Percentiles rank a stretch among this genome's conserved stretches.
phyloP scores from a whole-genome alignment of 2,888 invertebrate species.

The Neuroscelio doddi region DNA sequence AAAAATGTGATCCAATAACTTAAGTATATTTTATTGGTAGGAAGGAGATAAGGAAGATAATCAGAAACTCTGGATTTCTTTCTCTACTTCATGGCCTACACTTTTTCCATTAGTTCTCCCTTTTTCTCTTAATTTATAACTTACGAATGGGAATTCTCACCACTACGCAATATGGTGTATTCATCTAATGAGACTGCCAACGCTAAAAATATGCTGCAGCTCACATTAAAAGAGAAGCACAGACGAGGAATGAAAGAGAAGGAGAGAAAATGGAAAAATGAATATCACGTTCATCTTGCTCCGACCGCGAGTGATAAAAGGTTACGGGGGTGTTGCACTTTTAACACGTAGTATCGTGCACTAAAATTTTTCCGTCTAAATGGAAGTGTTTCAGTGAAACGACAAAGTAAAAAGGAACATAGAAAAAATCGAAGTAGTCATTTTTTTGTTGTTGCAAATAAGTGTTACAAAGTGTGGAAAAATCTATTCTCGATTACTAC shows the following conservation, averaged over 20 bases:
- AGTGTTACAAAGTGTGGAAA: too few relatives aligned
- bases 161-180: slow-evolving; percentile 21
- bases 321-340: slow-evolving; percentile 26
- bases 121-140: slow-evolving; percentile 21
- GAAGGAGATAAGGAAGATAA: too few relatives aligned
- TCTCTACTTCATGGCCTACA: neutral
- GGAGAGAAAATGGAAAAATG: slow-evolving; percentile 30
- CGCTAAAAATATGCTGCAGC: slow-evolving; percentile 25
- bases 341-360: slow-evolving; percentile 17
- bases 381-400: slow-evolving; percentile 25
- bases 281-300: slow-evolving; percentile 34
- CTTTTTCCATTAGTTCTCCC: slow-evolving; percentile 13
- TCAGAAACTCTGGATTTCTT: too few relatives aligned
- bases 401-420: slow-evolving; percentile 25
- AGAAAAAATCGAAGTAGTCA: slow-evolving; percentile 28
- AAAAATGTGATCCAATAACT: too few relatives aligned
- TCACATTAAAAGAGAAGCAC: slow-evolving; percentile 16
- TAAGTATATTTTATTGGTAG: too few relatives aligned
- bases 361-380: slow-evolving; percentile 28
- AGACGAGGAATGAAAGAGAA: slow-evolving; percentile 8
- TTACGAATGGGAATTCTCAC: slow-evolving; percentile 23
- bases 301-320: slow-evolving; percentile 30
- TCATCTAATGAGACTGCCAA: slow-evolving; percentile 28
- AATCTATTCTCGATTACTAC: too few relatives aligned
- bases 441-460: slow-evolving; percentile 20